Evolutionary conservation across 2,797 vertebrate genomes (phyloP), one percentile per base, ranked within the genome.

Genomic region (Graptemys geographica): DNA sequence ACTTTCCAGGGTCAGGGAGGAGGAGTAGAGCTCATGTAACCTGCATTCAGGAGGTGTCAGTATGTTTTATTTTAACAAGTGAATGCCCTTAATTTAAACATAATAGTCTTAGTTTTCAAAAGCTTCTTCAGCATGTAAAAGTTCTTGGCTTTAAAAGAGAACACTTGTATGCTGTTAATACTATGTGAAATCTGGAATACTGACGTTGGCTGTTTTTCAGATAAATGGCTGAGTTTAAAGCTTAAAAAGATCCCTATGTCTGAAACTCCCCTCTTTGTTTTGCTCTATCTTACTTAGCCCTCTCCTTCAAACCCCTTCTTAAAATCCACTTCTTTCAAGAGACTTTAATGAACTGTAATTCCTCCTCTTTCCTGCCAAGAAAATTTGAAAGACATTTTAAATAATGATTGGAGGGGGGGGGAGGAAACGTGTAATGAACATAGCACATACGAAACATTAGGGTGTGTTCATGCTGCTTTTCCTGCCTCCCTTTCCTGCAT

Each of bases 271-370:
- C 3, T 59, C 19, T 83, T 19, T 18, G 41, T 53, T 86, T 83
- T 95, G 44, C 72, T 13, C 5, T 37, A 6, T 88, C 12, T 56
- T 83, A 27, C 0, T 0, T 76, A 78, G 62, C 1, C 4, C 3
- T 88, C 83, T 52, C 57, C 37, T 93, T 31, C 57, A 25, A 79
- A 81, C 19, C 28, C 5, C 74, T 92, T 89, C 4, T 47, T 76
- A 76, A 47, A 41, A 23, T 41, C 37, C 37, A 12, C 6, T 41
- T 74, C 18, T 44, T 23, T 37, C 21, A 93, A 94, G 78, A 84
- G 8, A 5, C 1, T 33, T 82, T 83, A 47, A 16, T 27, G 31
- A 83, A 59, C 51, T 78, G 0, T 21, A 79, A 2, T 4, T 84
- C 5, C 18, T 79, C 7, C 28, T 9, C 69, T 87, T 79, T 41